Conservation (phyloP, 2,888 invertebrate species). For the Plusia festucae region DNA sequence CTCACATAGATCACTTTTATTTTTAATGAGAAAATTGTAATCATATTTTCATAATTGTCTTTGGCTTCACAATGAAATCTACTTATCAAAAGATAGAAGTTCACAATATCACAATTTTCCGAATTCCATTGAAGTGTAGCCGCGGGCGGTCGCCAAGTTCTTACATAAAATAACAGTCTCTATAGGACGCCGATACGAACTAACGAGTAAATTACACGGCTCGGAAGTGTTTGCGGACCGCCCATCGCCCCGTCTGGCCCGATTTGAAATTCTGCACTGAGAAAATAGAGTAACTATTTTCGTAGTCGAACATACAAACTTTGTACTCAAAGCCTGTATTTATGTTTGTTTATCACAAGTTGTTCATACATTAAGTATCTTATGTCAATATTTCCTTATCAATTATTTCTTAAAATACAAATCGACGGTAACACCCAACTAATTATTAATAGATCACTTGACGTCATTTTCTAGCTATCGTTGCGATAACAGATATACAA, state of each 20-base stretch:
- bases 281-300: conserved; percentile 61
- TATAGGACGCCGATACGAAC: conserved; percentile 73
- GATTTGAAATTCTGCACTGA: conserved; percentile 67
- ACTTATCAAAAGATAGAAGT: conserved; percentile 57
- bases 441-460: conserved; percentile 33
- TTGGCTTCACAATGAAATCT: conserved; percentile 49
- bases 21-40: conserved; percentile 10
- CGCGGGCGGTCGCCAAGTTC: conserved; percentile 72
- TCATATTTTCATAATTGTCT: conserved; percentile 21
- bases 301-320: conserved; percentile 48
- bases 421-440: conserved; percentile 3
- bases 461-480: conserved; percentile 24
- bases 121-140: conserved; percentile 67
- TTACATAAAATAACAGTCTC: conserved; percentile 71
- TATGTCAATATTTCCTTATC: conserved; percentile 29
- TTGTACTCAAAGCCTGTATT: conserved; percentile 29
- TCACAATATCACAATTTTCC: conserved; percentile 67
- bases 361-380: conserved; percentile 21
- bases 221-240: conserved; percentile 79
- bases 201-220: conserved; percentile 82
- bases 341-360: conserved; percentile 27
- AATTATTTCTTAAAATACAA: no score
- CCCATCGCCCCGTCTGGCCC: conserved; percentile 70
- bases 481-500: conserved; percentile 27
- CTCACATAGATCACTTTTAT: not conserved